Base-by-base conservation (phyloP, 2,113 vertebrate species). In the Callithrix jacchus region DNA sequence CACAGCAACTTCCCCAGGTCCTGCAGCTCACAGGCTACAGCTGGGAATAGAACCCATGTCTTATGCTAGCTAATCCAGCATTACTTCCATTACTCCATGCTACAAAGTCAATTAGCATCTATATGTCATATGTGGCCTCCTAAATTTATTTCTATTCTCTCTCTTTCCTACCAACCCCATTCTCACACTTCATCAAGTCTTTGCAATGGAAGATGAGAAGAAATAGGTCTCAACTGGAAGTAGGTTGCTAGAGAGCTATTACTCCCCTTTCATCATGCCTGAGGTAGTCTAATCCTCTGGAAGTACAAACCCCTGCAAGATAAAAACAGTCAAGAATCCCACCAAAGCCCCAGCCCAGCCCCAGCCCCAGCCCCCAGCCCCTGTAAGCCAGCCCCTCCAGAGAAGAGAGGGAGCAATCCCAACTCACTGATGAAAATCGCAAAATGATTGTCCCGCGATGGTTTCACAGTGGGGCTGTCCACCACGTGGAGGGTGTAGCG, bases 371-470 rank as follows among this genome's bases (percentile, higher is more conserved):
- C 66, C 32, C 91, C 94, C 95, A 66, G 87, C 71, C 90, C 93
- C 52, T 73, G 17, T 17, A 85, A 96, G 58, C 74, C 94, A 94
- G 86, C 84, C 95, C 95, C 76, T 96, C 92, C 93, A 92, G 79
- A 76, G 58, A 96, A 96, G 87, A 96, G 80, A 85, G 87, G 87
- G 81, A 82, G 32, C 94, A 77, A 94, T 92, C 92, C 92, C 97
- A 77, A 98, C 99, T 99, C 98, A 99, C 99, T 99, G 97, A 99
- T 99, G 98, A 99, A 99, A 97, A 99, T 99, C 89, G 99, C 99
- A 70, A 99, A 99, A 89, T 98, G 98, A 98, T 99, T 99, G 94
- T 99, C 97, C 97, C 98, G 98, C 74, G 99, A 99, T 85, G 98
- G 97, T 96, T 99, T 99, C 98, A 98, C 98, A 0, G 88, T 88